Evolutionary conservation across 2,888 invertebrate genomes (phyloP), one percentile per base, ranked within the genome.

Genomic region (Lithophane ornitopus): DNA sequence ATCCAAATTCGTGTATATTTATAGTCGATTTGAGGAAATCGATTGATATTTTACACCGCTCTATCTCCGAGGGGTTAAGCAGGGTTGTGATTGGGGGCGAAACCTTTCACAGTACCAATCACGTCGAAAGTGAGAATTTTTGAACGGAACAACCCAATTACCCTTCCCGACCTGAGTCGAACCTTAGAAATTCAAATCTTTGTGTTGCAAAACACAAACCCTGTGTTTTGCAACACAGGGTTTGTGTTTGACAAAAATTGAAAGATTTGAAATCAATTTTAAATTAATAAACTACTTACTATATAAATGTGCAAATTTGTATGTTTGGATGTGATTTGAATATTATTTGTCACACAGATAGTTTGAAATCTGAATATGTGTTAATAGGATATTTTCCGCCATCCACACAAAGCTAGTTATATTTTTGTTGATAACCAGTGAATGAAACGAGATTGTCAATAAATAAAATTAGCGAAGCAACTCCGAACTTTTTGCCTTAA

Each of bases 61-160:
- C 73, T 59, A 81, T 76, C 28, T 63, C 49, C 62, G 49, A 69
- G 73, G 76, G 82, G 78, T 81, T 78, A 73, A 71, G 59, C 78
- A 74, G 65, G 72, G 70, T 9, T 61, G 56, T 61, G 70, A 85
- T 85, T 70, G 85, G 78, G 82, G 82, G 78, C 65, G 73, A 74
- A 85, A 77, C 78, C 82, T 66, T 85, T 71, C 62, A 39, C 77
- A 61, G 56, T 34, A 73, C 46, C 81, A 71, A 78, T 85, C 72
- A 58, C 70, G 54, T 22, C 26, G 12, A 34, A 68, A 81, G 58
- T 65, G 41, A 65, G 58, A 69, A 66, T 70, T 71, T 85, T 77
- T 61, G n/a, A 71, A 68, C 63, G 70, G 56, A 52, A 59, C 41
- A 70, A 68, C 77, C 70, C 85, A 65, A 74, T 82, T 74, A 71